Percentiles rank a stretch among this genome's conserved stretches.
These are phyloP conservation scores for Margaritifera margaritifera DNA, from an alignment of 2,888 invertebrate species.

Conservation along the genomic window DNA sequence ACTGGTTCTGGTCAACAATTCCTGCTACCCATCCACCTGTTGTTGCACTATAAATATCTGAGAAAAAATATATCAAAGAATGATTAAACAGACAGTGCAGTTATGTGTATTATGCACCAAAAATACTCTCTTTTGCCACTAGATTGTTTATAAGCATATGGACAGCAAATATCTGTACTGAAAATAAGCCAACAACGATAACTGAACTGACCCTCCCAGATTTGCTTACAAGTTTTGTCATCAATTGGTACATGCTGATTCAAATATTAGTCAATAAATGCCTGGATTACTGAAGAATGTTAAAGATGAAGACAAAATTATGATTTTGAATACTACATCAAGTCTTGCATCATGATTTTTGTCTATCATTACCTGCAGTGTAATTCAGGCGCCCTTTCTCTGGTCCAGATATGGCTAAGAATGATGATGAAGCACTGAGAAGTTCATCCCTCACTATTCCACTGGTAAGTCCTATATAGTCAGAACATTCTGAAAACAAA, in stretches of 20 bases:
- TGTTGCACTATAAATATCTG: constrained; percentile 32
- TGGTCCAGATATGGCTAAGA: constrained; percentile 28
- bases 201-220: no score
- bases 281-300: no score
- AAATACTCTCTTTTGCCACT: not conserved
- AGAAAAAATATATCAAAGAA: not conserved
- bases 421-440: constrained; percentile 49
- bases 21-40: constrained; percentile 66
- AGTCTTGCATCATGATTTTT: no score
- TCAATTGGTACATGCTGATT: no score
- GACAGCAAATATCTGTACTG: no score
- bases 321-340: no score
- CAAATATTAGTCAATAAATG: no score
- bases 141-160: no score
- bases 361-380: constrained; percentile 20
- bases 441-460: constrained; percentile 52
- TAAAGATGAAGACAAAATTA: no score
- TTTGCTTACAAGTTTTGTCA: no score
- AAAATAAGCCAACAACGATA: no score
- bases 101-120: not conserved
- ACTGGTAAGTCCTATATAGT: constrained; percentile 44
- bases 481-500: constrained; percentile 46
- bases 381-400: constrained; percentile 49
- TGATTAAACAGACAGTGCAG: not conserved
- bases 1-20: constrained; percentile 51